Percentiles rank a stretch among this genome's conserved stretches.
phyloP scores from a whole-genome alignment of 2,888 invertebrate species.

The Reticulitermes lucifugus region DNA sequence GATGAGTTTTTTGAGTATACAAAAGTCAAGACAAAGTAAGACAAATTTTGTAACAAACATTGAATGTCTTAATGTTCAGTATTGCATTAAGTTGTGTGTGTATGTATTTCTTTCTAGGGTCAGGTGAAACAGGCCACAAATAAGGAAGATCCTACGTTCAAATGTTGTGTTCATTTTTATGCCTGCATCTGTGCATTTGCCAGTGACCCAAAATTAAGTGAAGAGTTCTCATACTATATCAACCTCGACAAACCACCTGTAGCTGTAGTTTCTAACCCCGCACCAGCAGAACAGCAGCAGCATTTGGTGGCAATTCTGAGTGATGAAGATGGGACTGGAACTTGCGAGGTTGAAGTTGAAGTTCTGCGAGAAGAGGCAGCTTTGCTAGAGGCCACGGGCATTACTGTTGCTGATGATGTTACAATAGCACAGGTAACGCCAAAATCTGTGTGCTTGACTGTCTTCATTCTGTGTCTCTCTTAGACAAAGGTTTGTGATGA shows the following conservation, averaged over 20 bases:
- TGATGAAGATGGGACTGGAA: slow-evolving; percentile 53
- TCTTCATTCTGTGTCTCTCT: not conserved
- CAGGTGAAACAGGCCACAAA: slow-evolving; percentile 51
- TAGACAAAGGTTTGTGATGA: not conserved
- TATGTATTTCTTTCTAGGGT: slow-evolving; percentile 37
- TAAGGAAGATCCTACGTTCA: slow-evolving; percentile 55
- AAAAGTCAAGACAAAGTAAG: too few relatives aligned
- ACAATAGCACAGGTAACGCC: slow-evolving; percentile 38
- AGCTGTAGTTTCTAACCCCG: not conserved
- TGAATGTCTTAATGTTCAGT: too few relatives aligned
- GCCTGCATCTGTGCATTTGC: slow-evolving; percentile 78
- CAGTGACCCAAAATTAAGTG: slow-evolving; percentile 71
- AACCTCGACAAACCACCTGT: slow-evolving; percentile 62
- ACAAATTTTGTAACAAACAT: too few relatives aligned
- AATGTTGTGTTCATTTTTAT: slow-evolving; percentile 76
- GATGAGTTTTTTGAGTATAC: too few relatives aligned
- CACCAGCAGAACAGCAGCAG: slow-evolving; percentile 35
- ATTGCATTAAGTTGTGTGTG: too few relatives aligned
- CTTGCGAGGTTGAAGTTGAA: slow-evolving; percentile 57
- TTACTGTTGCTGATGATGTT: slow-evolving; percentile 45
- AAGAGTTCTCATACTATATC: slow-evolving; percentile 73
- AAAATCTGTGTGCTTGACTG: too few relatives aligned
- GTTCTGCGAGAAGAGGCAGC: slow-evolving; percentile 60
- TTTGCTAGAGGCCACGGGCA: slow-evolving; percentile 53
- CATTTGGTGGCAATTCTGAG: slow-evolving; percentile 56